A percentile compares a stretch with the other conserved stretches of the same genome.
Conservation (phyloP, 1,140 invertebrate species). For the Probaryconus sp. region DNA sequence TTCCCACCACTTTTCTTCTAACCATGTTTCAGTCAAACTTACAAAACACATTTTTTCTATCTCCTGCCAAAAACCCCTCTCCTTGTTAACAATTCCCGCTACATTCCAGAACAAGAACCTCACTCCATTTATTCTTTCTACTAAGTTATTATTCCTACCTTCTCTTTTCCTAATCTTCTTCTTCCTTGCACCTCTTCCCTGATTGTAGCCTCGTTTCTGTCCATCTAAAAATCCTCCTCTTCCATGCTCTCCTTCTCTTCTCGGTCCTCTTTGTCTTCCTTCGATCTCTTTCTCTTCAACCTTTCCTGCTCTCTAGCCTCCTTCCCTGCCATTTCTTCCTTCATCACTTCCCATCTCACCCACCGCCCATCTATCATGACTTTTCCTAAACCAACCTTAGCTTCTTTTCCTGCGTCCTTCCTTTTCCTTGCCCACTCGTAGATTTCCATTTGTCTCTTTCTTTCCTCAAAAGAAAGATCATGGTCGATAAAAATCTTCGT, state of each 20-base stretch:
- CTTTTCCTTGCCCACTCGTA: too few species aligned
- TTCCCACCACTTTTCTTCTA: constrained; percentile 12
- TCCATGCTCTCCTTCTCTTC: not conserved
- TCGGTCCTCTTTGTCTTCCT: not conserved
- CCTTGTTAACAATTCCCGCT: constrained; percentile 9
- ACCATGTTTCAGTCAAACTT: constrained; percentile 8
- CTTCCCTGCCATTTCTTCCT: too few species aligned
- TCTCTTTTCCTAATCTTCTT: not conserved
- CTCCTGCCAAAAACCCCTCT: constrained; percentile 17
- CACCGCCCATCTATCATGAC: too few species aligned
- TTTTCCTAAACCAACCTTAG: too few species aligned
- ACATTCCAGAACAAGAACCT: constrained; percentile 19
- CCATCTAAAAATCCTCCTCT: not conserved
- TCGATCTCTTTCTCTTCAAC: too few species aligned
- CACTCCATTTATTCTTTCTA: not conserved
- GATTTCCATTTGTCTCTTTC: too few species aligned
- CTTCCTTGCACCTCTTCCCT: not conserved
- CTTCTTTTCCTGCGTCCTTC: too few species aligned
- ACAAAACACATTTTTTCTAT: constrained; percentile 1
- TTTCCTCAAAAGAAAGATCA: too few species aligned
- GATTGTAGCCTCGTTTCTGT: not conserved
- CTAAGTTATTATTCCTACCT: too few species aligned
- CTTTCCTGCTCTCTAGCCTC: too few species aligned
- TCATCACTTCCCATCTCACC: too few species aligned
- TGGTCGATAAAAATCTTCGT: too few species aligned